Percentiles rank a stretch among this genome's conserved stretches.
phyloP scores from a whole-genome alignment of 2,888 invertebrate species.

The Platypus cylindrus region DNA sequence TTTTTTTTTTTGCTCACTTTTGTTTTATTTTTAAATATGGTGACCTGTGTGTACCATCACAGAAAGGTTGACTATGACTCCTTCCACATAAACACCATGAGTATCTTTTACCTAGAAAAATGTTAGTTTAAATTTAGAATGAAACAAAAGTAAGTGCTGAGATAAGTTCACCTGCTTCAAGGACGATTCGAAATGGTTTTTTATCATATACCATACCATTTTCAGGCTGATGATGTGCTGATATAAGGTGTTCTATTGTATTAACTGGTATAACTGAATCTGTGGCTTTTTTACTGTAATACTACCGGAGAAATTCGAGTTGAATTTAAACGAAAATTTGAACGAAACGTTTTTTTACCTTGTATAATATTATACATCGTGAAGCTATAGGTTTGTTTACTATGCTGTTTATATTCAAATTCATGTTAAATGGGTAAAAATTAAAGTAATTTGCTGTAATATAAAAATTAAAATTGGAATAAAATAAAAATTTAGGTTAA shows the following conservation, averaged over 20 bases:
- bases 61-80: conserved; percentile 85
- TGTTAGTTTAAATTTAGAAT: conserved; percentile 7
- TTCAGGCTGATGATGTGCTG: conserved; percentile 48
- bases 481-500: too few relatives aligned
- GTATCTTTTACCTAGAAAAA: conserved; percentile 53
- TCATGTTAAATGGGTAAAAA: too few relatives aligned
- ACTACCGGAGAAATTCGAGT: too few relatives aligned
- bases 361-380: too few relatives aligned
- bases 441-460: too few relatives aligned
- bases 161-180: conserved; percentile 50
- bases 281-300: conserved; percentile 22
- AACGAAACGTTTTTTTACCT: too few relatives aligned
- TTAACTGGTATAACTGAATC: conserved; percentile 56
- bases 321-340: too few relatives aligned
- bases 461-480: too few relatives aligned
- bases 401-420: too few relatives aligned
- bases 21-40: conserved; percentile 59
- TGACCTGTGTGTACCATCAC: conserved; percentile 84
- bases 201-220: conserved; percentile 77
- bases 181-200: conserved; percentile 69
- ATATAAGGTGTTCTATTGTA: conserved; percentile 44
- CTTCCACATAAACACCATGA: conserved; percentile 91
- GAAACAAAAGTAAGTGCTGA: too few relatives aligned
- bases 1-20: conserved; percentile 36
- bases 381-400: too few relatives aligned